Evolutionary conservation across 2,797 vertebrate species (phyloP).

Genomic region (Adelosebastes latens): DNA sequence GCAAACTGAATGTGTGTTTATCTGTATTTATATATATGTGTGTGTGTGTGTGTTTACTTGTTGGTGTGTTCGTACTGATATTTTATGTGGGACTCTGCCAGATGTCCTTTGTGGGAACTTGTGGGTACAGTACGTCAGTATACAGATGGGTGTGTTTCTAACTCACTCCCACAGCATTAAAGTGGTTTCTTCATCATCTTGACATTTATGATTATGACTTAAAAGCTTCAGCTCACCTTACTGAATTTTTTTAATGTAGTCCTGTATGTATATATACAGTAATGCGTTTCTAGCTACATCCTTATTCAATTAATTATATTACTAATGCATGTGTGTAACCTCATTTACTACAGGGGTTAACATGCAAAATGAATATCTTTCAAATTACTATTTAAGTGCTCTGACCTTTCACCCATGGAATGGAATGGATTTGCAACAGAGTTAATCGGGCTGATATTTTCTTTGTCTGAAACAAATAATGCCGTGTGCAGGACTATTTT

Average conservation of each 20-base stretch:
- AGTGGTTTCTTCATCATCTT: conserved; percentile 25
- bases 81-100: background rate
- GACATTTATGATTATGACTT: conserved; percentile 28
- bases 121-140: conserved; percentile 21
- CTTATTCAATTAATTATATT: background rate
- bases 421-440: background rate
- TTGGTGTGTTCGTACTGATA: background rate
- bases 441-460: background rate
- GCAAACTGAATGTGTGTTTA: background rate
- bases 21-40: background rate
- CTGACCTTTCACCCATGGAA: conserved; percentile 2
- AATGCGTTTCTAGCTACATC: background rate
- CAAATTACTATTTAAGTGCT: background rate
- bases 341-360: background rate
- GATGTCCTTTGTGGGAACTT: conserved; percentile 39
- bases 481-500: background rate
- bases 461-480: conserved; percentile 2
- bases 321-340: background rate
- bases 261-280: background rate
- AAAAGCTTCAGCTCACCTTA: conserved; percentile 1
- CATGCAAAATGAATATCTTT: background rate
- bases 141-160: conserved; percentile 30
- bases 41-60: background rate
- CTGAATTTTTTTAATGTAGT: background rate
- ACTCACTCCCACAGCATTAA: conserved; percentile 18